Evolutionary conservation across 35 echinoderm and acorn worm genomes (phyloP), one percentile per base, ranked within the genome.

Genomic region (Strongylocentrotus purpuratus): DNA sequence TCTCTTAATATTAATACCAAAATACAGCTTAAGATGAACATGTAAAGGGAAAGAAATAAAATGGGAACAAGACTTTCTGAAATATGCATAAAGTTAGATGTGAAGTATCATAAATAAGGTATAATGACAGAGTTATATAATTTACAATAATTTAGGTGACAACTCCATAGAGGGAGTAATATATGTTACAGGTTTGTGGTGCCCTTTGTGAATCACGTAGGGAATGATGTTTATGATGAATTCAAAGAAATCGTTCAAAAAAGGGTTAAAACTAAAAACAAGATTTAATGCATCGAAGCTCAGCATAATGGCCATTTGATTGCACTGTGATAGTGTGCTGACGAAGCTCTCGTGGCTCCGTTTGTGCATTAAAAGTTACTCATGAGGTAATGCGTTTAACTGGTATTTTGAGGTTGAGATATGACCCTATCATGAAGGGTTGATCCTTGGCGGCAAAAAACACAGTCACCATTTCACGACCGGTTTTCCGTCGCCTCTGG

Each of bases 21-120:
- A 78, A 78, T 78, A 78, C 65, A 78, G 20, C 65, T 78, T 78
- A n/a, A 78, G 65, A n/a, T 78, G 28, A 78, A 78, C 65, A 78
- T 78, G 22, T 78, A 78, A 78, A 78, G 65, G 65, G 22, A 78
- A 78, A 78, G 5, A 78, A 78, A 78, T 78, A 78, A 78, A 41
- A 78, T 18, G 7, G 65, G 65, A 78, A 78, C 65, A 78, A 78
- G 20, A 59, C 65, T n/a, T n/a, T 78, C 15, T 55, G 9, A 55
- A 55, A 55, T 78, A 78, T 78, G 65, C 65, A 78, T 78, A 28
- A 22, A 55, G 50, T 55, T 55, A 78, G 8, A 22, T 78, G 20
- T 22, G 20, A 78, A 78, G 2, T 8, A 78, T 22, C 6, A 78
- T 78, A 78, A 78, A 78, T 78, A 78, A 70, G 4, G 65, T 78